These are phyloP conservation scores for Tribolium freemani DNA, from an alignment of 2,888 invertebrate genomes.

Conservation along the genomic window DNA sequence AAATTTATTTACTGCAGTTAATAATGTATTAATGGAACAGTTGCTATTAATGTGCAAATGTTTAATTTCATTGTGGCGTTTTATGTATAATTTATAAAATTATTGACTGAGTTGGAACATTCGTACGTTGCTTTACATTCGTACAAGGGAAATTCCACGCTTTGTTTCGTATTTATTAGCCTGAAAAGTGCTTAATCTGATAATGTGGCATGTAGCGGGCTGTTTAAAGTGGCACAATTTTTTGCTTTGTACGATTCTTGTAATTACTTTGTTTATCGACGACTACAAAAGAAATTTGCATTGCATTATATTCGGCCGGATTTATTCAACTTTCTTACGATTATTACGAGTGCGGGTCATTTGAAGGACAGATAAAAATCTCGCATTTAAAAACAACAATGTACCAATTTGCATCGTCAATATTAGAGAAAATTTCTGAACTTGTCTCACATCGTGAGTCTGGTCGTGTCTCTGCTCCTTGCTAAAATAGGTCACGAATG, in stretches of 20 bases:
- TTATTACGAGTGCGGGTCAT: not conserved
- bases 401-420: not conserved
- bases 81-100: constrained; percentile 52
- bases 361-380: not conserved
- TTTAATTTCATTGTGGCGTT: constrained; percentile 55
- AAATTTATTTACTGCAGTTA: constrained; percentile 59
- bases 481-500: constrained; percentile 17
- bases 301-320: not conserved
- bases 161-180: constrained; percentile 30
- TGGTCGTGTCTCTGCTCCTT: constrained; percentile 1
- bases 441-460: not conserved
- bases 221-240: constrained; percentile 28
- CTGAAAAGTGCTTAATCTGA: constrained; percentile 26
- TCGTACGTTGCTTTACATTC: constrained; percentile 6
- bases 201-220: constrained; percentile 18
- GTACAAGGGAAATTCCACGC: constrained; percentile 13
- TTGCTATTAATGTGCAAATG: constrained; percentile 59
- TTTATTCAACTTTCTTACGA: not conserved
- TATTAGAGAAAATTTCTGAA: not conserved
- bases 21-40: constrained; percentile 60
- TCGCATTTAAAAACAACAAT: not conserved
- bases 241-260: constrained; percentile 10
- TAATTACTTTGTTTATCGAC: constrained; percentile 30
- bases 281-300: constrained; percentile 33
- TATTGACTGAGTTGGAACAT: constrained; percentile 26